These are phyloP conservation scores for Drosophila paulistorum DNA, from an alignment of 1,140 invertebrate species.

Conservation along the genomic window DNA sequence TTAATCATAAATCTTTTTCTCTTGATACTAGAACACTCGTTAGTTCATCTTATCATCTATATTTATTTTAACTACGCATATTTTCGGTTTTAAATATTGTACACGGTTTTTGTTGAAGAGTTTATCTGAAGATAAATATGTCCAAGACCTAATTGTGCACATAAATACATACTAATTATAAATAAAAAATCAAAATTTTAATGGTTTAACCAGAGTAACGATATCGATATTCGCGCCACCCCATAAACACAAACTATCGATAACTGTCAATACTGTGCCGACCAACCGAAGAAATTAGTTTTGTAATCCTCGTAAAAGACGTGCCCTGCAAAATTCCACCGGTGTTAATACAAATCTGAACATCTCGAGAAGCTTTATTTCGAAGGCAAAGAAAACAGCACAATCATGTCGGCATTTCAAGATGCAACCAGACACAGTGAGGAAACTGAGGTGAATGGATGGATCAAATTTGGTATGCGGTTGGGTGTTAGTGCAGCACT, in stretches of 20 bases:
- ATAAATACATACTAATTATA: too few species aligned
- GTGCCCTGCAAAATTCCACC: slow-evolving; percentile 17
- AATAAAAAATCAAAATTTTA: too few species aligned
- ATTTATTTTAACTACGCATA: too few species aligned
- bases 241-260: background rate
- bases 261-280: background rate
- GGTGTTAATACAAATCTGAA: slow-evolving; percentile 38
- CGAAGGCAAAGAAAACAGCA: background rate
- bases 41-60: too few species aligned
- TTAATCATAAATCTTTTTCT: too few species aligned
- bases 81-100: too few species aligned
- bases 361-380: slow-evolving; percentile 13
- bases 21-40: too few species aligned
- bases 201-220: too few species aligned
- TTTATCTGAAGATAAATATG: too few species aligned
- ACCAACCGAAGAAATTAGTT: slow-evolving; percentile 10
- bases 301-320: slow-evolving; percentile 10
- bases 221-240: slow-evolving; percentile 1
- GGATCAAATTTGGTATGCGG: slow-evolving; percentile 76
- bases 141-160: too few species aligned
- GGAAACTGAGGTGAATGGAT: slow-evolving; percentile 70
- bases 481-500: slow-evolving; percentile 74
- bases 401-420: slow-evolving; percentile 46
- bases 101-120: too few species aligned
- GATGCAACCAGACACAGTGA: slow-evolving; percentile 35